Evolutionary conservation across 2,888 invertebrate species (phyloP).

Genomic region (Subacronicta megacephala): DNA sequence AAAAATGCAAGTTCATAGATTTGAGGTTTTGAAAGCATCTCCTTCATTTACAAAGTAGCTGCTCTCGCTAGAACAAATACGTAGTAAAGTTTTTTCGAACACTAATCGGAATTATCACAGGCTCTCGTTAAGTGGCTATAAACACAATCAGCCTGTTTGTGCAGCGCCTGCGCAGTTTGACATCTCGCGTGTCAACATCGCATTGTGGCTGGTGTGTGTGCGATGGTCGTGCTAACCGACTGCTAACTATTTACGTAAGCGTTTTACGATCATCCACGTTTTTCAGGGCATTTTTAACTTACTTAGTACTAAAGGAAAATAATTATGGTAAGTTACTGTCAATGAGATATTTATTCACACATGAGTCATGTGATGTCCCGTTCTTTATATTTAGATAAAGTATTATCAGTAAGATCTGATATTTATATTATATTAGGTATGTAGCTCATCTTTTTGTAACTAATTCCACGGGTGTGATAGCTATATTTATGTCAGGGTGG

Average conservation of each 20-base stretch:
- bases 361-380: neutral
- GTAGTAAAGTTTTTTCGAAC: slow-evolving; percentile 80
- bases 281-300: slow-evolving; percentile 42
- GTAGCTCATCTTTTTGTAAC: neutral
- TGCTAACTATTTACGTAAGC: slow-evolving; percentile 82
- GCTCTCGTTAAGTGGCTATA: slow-evolving; percentile 87
- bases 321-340: slow-evolving; percentile 23
- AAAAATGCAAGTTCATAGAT: slow-evolving; percentile 42
- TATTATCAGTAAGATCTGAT: neutral
- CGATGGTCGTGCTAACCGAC: slow-evolving; percentile 79
- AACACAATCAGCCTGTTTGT: slow-evolving; percentile 87
- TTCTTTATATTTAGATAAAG: neutral
- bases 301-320: slow-evolving; percentile 14
- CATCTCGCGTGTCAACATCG: slow-evolving; percentile 77
- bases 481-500: neutral
- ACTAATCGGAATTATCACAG: slow-evolving; percentile 87
- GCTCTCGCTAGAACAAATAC: slow-evolving; percentile 81
- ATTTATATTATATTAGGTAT: no score
- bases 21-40: slow-evolving; percentile 55
- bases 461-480: neutral
- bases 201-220: slow-evolving; percentile 76
- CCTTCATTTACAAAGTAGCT: slow-evolving; percentile 81
- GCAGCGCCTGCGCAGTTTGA: slow-evolving; percentile 81
- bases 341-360: slow-evolving; percentile 19
- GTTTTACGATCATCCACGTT: slow-evolving; percentile 60